Evolutionary conservation across 2,888 invertebrate genomes (phyloP), one percentile per base, ranked within the genome.

Genomic region (Rhagium mordax): DNA sequence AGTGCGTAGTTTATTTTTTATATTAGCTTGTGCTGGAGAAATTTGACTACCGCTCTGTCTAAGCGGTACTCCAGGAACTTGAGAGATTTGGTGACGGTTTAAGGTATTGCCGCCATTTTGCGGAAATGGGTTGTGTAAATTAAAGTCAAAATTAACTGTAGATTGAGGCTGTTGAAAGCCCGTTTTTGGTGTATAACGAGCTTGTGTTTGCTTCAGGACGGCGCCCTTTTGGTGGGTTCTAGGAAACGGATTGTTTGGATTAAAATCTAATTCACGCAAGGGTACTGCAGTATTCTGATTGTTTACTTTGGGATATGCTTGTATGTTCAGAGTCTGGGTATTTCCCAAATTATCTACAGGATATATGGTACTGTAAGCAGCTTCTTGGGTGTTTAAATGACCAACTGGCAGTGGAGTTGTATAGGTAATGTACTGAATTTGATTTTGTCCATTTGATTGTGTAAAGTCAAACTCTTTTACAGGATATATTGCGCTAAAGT

Each of bases 41-140:
- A 59, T 16, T 33, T 16, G 33, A 15, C n/a, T 27, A 8, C 15
- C 13, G 8, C 6, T 48, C 7, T 18, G 51, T 8, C 24, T 49
- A 49, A 3, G 21, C 5, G 48, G 24, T 15, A 49, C 0, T 33
- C 16, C 10, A 20, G 65, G 53, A 18, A 33, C 29, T 10, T 49
- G 64, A 10, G 49, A 24, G 1, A 49, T 24, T 21, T 10, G 49
- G 1, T 59, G 18, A 7, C 33, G 10, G 16, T 57, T 29, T 1
- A 29, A n/a, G 2, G 41, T 1, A 3, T 41, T 41, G n/a, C 3
- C n/a, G 4, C n/a, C 16, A 51, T 49, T 51, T 18, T 8, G 53
- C n/a, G 65, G 20, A 65, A 53, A 65, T 3, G 65, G 53, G 16
- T 27, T 65, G 27, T 53, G 20, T 3, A 65, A 53, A 21, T 41